Evolutionary conservation across 2,888 invertebrate genomes (phyloP), one percentile per base, ranked within the genome.

Genomic region (Andrena flavipes): DNA sequence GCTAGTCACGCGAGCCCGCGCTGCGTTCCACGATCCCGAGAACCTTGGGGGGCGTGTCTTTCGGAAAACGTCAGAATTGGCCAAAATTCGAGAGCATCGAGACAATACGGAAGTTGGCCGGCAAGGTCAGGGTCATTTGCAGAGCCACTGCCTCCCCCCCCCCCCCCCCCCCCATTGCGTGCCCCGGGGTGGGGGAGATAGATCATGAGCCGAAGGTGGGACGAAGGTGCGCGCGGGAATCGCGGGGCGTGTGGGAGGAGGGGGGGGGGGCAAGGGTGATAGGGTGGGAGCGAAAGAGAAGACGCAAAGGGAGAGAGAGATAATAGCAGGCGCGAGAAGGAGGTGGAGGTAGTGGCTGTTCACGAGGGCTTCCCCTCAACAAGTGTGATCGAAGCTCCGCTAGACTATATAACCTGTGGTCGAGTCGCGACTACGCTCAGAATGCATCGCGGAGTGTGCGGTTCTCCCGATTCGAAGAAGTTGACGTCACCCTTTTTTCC

Each of bases 101-200:
- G 93, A 93, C 91, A 91, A 92, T 89, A 90, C 91, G 91, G 92
- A 93, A 92, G 91, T 93, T 79, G 92, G 56, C 91, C 89, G 92
- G 5, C 93, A 94, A 94, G 94, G 94, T 94, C 94, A 94, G 93
- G 94, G 94, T 94, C 92, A 90, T 77, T 84, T 85, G 88, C 76
- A 82, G 87, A 84, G 82, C 82, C 84, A 65, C 76, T 74, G 75
- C 65, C n/a, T n/a, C 77, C 23, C 26, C 23, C 54, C 16, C 35
- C 65, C 78, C 20, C 54, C 20, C 54, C 26, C 26, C 26, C 26
- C 26, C 16, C 16, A 16, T 16, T 42, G 42, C 23, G 13, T 26
- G 26, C 26, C 56, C 4, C 7, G 51, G 76, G 80, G 84, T 79
- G 87, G 83, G 84, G 72, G 81, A 84, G 81, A 84, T 83, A 82